These are phyloP conservation scores for Cheilosia urbana DNA, from an alignment of 2,888 invertebrate genomes.

Conservation along the genomic window DNA sequence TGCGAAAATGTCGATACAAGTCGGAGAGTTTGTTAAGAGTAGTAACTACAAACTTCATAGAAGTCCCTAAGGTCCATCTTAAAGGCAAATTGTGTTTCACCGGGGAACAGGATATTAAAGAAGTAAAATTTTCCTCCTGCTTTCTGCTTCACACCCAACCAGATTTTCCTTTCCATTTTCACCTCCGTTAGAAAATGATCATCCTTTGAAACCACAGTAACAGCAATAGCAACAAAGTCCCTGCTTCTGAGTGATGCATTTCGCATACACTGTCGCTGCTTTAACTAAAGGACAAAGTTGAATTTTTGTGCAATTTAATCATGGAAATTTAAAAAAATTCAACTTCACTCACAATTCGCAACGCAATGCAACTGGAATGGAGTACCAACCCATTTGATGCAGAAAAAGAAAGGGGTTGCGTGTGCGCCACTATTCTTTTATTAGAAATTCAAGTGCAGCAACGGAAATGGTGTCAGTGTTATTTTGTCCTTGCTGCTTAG, in stretches of 20 bases:
- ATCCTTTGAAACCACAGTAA: not conserved
- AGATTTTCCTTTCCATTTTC: not conserved
- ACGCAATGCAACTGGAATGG: not conserved
- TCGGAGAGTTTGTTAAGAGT: too few species aligned
- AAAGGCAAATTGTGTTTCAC: too few species aligned
- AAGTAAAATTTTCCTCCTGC: too few species aligned
- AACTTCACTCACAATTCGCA: slow-evolving; percentile 22
- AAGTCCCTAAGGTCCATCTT: too few species aligned
- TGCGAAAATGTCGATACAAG: too few species aligned
- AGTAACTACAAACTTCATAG: too few species aligned
- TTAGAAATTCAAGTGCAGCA: slow-evolving; percentile 54
- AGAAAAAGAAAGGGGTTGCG: slow-evolving; percentile 10
- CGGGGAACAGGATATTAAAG: too few species aligned
- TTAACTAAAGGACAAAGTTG: slow-evolving; percentile 1
- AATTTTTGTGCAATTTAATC: slow-evolving; percentile 5
- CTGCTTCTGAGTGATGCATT: slow-evolving; percentile 1
- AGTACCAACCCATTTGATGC: slow-evolving; percentile 2
- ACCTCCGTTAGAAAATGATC: not conserved
- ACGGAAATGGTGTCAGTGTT: slow-evolving; percentile 58
- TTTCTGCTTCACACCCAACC: not conserved
- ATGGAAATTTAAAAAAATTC: slow-evolving; percentile 36
- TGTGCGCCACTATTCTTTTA: slow-evolving; percentile 52
- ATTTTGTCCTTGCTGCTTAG: slow-evolving; percentile 21
- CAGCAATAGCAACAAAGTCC: not conserved
- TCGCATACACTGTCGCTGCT: not conserved